These are phyloP conservation scores for Diglossa brunneiventris DNA, from an alignment of 2,113 vertebrate species.

Conservation along the genomic window DNA sequence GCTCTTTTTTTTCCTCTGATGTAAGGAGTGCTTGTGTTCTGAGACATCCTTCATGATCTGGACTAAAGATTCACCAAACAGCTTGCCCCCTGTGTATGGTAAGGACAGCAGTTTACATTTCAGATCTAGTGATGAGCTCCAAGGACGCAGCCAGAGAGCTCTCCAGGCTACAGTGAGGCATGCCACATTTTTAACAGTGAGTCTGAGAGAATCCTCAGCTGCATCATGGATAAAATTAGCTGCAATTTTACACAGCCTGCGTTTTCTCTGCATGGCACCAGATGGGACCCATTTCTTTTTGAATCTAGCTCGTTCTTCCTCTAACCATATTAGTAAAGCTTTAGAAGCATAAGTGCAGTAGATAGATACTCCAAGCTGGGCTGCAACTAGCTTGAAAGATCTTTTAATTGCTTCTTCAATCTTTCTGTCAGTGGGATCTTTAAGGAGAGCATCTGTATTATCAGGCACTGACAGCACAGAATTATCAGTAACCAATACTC, in stretches of 20 bases:
- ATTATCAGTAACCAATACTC: background rate
- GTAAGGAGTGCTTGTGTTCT: background rate
- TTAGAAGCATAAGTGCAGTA: conserved; percentile 41
- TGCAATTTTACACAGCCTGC: background rate
- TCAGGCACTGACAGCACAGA: background rate
- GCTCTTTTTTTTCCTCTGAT: background rate
- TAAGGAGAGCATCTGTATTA: background rate
- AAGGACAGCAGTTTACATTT: conserved; percentile 28
- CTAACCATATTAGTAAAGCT: conserved; percentile 48
- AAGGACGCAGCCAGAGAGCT: conserved; percentile 38
- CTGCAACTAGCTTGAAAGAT: conserved; percentile 51
- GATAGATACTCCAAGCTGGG: conserved; percentile 57
- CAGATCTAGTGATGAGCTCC: background rate
- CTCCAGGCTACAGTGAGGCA: conserved; percentile 54
- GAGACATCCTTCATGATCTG: conserved; percentile 23
- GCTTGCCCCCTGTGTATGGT: conserved; percentile 25
- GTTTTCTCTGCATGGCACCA: conserved; percentile 10
- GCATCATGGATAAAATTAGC: conserved; percentile 62
- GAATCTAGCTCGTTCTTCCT: background rate
- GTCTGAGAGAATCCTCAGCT: conserved; percentile 58
- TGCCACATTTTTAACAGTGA: conserved; percentile 48
- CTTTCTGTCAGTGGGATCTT: conserved; percentile 53
- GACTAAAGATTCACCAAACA: conserved; percentile 41
- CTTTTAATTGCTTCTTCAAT: conserved; percentile 54
- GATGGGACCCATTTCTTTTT: conserved; percentile 20